A percentile compares a stretch with the other conserved stretches of the same genome.
phyloP scores from a whole-genome alignment of 2,888 invertebrate genomes.

The Sphaerophoria taeniata region DNA sequence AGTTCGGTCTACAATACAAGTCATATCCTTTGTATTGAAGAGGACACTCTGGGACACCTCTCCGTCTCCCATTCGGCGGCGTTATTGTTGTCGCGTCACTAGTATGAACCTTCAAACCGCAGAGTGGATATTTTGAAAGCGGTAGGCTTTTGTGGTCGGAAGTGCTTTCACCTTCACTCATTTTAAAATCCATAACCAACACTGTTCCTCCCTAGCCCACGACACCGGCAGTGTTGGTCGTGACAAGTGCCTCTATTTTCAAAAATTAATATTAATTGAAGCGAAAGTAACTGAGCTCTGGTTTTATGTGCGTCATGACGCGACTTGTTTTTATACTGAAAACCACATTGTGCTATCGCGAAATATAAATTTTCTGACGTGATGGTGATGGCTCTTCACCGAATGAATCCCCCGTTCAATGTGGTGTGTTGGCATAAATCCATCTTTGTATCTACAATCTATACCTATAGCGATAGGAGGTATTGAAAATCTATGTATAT shows the following conservation, averaged over 20 bases:
- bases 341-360: slow-evolving; percentile 60
- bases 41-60: background rate
- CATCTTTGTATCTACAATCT: background rate
- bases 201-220: background rate
- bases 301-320: slow-evolving; percentile 22
- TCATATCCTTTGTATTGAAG: slow-evolving; percentile 30
- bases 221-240: background rate
- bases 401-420: slow-evolving; percentile 31
- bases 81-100: no score
- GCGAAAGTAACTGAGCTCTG: slow-evolving; percentile 55
- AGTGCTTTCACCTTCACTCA: slow-evolving; percentile 30
- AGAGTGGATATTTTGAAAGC: slow-evolving; percentile 30
- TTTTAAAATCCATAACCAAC: background rate
- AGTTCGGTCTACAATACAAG: slow-evolving; percentile 48
- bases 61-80: no score
- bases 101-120: background rate
- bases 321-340: slow-evolving; percentile 41
- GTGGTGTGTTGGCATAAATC: slow-evolving; percentile 29
- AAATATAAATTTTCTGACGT: slow-evolving; percentile 51
- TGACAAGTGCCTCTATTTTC: slow-evolving; percentile 58
- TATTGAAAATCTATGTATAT: background rate
- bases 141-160: slow-evolving; percentile 55
- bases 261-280: slow-evolving; percentile 69
- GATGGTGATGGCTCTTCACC: slow-evolving; percentile 50
- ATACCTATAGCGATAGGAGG: no score